Percentiles rank a stretch among this genome's conserved stretches.
Evolutionary conservation across 2,888 invertebrate species (phyloP).

Genomic region (Leucophenga maculata): DNA sequence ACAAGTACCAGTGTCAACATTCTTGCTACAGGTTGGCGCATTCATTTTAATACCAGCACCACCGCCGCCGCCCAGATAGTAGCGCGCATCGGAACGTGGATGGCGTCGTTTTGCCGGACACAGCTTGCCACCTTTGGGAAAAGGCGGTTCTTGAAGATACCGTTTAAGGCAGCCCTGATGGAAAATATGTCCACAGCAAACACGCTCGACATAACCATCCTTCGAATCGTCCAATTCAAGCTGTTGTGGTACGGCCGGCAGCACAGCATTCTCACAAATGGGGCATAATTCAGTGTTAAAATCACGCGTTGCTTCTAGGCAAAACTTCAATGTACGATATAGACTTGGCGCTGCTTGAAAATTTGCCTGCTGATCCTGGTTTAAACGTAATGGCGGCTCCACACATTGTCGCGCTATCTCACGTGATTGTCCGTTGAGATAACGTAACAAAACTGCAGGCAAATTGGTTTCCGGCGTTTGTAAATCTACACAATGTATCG

Average conservation of each 20-base stretch:
- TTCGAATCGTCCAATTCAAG: constrained; percentile 75
- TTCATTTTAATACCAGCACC: background rate
- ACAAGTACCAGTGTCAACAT: constrained; percentile 70
- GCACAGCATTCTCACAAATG: constrained; percentile 76
- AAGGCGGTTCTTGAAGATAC: constrained; percentile 82
- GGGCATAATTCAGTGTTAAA: constrained; percentile 79
- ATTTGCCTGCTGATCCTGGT: constrained; percentile 72
- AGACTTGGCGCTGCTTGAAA: constrained; percentile 79
- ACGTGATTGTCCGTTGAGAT: constrained; percentile 78
- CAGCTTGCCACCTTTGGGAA: constrained; percentile 80
- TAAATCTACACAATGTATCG: constrained; percentile 72
- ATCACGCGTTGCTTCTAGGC: constrained; percentile 77
- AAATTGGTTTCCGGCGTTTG: constrained; percentile 78
- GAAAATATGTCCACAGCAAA: constrained; percentile 83
- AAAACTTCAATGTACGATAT: constrained; percentile 75
- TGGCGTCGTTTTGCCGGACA: constrained; percentile 74
- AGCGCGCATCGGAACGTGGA: constrained; percentile 68
- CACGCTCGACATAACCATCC: constrained; percentile 78
- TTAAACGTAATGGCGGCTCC: constrained; percentile 78
- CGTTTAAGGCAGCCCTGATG: constrained; percentile 79
- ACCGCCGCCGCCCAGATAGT: constrained; percentile 55
- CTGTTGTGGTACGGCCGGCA: constrained; percentile 76
- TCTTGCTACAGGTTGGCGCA: constrained; percentile 37
- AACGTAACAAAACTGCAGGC: constrained; percentile 76
- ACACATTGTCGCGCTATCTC: constrained; percentile 81